Evolutionary conservation across 37 sponge, comb jelly and placozoan species (phyloP).

Genomic region (Haliclona indistincta): DNA sequence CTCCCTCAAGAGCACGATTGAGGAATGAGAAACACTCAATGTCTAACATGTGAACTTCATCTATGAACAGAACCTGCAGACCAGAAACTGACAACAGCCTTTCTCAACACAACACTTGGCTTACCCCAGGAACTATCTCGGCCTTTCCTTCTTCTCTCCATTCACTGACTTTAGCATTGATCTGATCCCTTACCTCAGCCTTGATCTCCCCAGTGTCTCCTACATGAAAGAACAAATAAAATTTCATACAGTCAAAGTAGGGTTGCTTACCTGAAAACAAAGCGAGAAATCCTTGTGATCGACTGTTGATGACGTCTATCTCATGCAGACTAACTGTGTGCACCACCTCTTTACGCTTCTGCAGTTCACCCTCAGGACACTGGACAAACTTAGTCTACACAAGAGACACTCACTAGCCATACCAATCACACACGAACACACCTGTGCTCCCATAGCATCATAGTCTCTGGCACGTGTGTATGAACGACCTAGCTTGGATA

Average conservation of each 20-base stretch:
- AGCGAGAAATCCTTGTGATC: constrained; percentile 96
- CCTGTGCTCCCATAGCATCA: constrained; percentile 99
- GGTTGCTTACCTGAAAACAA: constrained; percentile 86
- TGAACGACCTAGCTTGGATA: constrained; percentile 87
- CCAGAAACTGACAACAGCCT: constrained; percentile 13
- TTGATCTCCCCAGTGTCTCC: constrained; percentile 98
- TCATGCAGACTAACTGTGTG: constrained; percentile 99
- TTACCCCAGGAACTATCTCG: constrained; percentile 96
- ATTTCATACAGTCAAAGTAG: neutral
- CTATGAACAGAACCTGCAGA: constrained; percentile 89
- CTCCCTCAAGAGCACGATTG: constrained; percentile 95
- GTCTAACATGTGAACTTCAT: constrained; percentile 99
- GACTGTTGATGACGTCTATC: constrained; percentile 98
- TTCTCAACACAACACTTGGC: neutral
- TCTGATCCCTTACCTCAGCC: constrained; percentile 95
- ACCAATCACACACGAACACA: neutral
- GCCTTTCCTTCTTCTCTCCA: constrained; percentile 99
- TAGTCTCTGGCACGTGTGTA: constrained; percentile 97
- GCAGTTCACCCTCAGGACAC: constrained; percentile 98
- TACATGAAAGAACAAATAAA: constrained; percentile 9
- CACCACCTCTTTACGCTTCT: constrained; percentile 97
- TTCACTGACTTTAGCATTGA: constrained; percentile 95
- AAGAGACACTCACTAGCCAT: neutral
- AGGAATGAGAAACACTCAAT: constrained; percentile 99
- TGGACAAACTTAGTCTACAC: constrained; percentile 94